Conservation (phyloP, 2,797 vertebrate genomes). For the Fratercula arctica region DNA sequence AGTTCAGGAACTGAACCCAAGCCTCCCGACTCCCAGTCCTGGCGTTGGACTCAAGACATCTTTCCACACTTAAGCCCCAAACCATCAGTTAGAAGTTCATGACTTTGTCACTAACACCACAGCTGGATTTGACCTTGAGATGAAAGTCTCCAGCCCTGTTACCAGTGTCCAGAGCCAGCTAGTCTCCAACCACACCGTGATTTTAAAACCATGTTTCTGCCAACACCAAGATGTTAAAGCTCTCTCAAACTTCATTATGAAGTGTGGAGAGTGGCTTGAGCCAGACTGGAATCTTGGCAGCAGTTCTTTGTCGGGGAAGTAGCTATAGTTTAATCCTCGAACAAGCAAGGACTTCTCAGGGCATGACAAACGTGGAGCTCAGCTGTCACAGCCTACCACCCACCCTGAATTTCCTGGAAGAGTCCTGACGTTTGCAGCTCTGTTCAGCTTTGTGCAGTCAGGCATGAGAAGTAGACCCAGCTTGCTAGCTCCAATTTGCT, state of each 20-base stretch:
- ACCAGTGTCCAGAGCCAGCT: constrained; percentile 43
- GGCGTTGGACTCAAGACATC: neutral
- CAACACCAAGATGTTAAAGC: constrained; percentile 70
- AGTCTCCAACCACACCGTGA: constrained; percentile 53
- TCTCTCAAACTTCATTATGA: constrained; percentile 71
- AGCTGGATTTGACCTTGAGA: constrained; percentile 43
- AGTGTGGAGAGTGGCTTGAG: constrained; percentile 60
- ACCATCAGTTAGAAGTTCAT: constrained; percentile 49
- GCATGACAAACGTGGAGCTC: constrained; percentile 16
- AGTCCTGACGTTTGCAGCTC: neutral
- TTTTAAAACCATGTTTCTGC: constrained; percentile 64
- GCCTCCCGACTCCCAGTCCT: neutral
- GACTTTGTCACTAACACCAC: constrained; percentile 52
- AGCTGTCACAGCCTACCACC: constrained; percentile 56
- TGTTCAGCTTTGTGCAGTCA: neutral
- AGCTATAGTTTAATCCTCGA: constrained; percentile 57
- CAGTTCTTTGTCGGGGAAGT: constrained; percentile 24
- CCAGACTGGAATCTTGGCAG: constrained; percentile 70
- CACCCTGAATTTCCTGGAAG: constrained; percentile 49
- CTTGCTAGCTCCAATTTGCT: neutral
- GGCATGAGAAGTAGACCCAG: neutral
- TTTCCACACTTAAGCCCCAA: neutral
- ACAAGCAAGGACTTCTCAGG: constrained; percentile 26
- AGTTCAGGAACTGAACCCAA: neutral
- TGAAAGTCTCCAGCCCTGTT: constrained; percentile 50